phyloP scores from a whole-genome alignment of 2,797 vertebrate genomes.

The Hypotaenidia okinawae region DNA sequence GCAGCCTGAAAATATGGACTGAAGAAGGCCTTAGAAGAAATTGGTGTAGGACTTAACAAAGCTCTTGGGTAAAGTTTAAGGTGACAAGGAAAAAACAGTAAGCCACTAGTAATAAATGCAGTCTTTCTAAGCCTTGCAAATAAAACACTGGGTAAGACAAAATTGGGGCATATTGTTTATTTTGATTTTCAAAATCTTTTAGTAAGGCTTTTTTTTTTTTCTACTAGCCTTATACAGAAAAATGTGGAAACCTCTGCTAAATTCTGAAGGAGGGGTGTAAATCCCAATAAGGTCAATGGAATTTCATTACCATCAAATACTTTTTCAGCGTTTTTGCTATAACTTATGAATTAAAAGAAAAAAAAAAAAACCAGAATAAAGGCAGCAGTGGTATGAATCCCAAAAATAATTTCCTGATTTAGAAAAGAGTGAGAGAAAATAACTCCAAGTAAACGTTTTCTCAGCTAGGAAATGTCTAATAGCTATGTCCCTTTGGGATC shows the following conservation, averaged over 20 bases:
- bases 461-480: conserved; percentile 47
- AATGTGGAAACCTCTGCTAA: not conserved
- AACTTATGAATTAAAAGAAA: conserved; percentile 6
- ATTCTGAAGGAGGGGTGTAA: not conserved
- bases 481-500: conserved; percentile 17
- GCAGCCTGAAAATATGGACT: not conserved
- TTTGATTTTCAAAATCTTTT: conserved; percentile 12
- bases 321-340: conserved; percentile 18
- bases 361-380: not conserved
- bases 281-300: not conserved
- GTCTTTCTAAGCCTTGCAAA: not conserved
- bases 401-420: conserved; percentile 45
- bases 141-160: not conserved
- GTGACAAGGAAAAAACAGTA: not conserved
- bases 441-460: conserved; percentile 49
- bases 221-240: not conserved
- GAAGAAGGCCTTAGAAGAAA: not conserved
- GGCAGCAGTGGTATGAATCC: not conserved
- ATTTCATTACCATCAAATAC: conserved; percentile 3
- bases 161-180: not conserved
- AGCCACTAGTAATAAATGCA: not conserved
- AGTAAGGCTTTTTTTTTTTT: not conserved
- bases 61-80: not conserved
- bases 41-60: not conserved
- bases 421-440: conserved; percentile 47